Evolutionary conservation across 2,888 invertebrate genomes (phyloP).

Genomic region (Sinodicranocentrus sp.): DNA sequence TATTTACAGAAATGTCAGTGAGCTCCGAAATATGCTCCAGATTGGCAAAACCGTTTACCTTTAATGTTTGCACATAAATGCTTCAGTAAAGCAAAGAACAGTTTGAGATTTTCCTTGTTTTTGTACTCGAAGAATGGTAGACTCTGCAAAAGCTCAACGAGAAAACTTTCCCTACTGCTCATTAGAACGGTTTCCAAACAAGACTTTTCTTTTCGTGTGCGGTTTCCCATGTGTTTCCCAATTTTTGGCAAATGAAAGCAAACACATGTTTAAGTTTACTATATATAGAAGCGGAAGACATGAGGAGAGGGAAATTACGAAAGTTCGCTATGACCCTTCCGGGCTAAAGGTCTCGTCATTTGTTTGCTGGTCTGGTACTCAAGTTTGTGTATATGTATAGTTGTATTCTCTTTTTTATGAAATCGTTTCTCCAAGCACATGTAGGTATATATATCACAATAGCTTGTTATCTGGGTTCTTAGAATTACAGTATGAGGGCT

Average conservation of each 20-base stretch:
- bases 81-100: too few species aligned
- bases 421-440: constrained; percentile 16
- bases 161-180: constrained; percentile 49
- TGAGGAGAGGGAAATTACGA: constrained; percentile 55
- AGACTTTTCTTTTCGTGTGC: not conserved
- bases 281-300: constrained; percentile 36
- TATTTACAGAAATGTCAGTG: too few species aligned
- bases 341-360: constrained; percentile 32
- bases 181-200: constrained; percentile 45
- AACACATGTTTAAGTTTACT: not conserved
- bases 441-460: not conserved
- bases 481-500: too few species aligned
- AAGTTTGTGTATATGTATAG: not conserved
- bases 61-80: too few species aligned
- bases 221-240: constrained; percentile 16
- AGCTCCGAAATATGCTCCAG: too few species aligned
- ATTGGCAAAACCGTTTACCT: too few species aligned
- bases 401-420: not conserved
- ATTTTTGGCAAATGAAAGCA: constrained; percentile 43
- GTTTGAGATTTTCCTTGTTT: too few species aligned
- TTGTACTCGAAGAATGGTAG: too few species aligned
- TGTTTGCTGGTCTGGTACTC: constrained; percentile 32
- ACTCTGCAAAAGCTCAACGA: too few species aligned
- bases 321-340: constrained; percentile 52
- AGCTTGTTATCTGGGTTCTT: not conserved